Percentiles rank a stretch among this genome's conserved stretches.
phyloP scores from a whole-genome alignment of 1,140 invertebrate species.

The Phocides pigmalion region DNA sequence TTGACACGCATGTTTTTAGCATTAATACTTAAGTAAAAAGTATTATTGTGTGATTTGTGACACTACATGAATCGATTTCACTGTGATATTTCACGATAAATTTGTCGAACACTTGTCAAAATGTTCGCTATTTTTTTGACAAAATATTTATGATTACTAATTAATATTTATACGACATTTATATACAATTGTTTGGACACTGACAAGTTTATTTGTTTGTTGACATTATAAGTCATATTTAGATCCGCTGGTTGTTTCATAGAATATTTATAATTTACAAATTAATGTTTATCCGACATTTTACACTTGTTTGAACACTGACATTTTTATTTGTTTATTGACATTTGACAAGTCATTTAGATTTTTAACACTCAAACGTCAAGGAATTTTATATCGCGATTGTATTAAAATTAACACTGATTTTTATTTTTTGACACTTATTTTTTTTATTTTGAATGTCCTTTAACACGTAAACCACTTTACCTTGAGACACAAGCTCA shows the following conservation, averaged over 20 bases:
- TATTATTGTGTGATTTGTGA: no score
- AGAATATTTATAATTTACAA: no score
- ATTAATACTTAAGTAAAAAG: no score
- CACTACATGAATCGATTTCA: no score
- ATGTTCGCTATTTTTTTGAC: not conserved
- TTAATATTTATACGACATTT: not conserved
- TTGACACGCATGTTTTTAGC: no score
- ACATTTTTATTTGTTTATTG: not conserved
- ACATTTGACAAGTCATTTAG: no score
- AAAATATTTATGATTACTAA: not conserved
- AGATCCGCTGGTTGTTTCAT: no score
- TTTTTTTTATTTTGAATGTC: conserved; percentile 13
- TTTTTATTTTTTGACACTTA: not conserved
- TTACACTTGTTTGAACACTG: no score
- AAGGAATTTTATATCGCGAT: not conserved
- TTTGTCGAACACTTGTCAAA: not conserved
- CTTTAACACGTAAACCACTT: conserved; percentile 34
- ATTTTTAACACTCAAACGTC: not conserved
- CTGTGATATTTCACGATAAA: not conserved
- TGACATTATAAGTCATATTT: not conserved
- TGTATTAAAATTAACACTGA: not conserved
- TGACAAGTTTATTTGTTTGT: not conserved
- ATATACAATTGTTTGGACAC: not conserved
- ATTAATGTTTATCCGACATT: no score
- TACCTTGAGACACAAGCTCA: conserved; percentile 74